phyloP scores from a whole-genome alignment of 2,888 invertebrate genomes.

The Noctua pronuba region DNA sequence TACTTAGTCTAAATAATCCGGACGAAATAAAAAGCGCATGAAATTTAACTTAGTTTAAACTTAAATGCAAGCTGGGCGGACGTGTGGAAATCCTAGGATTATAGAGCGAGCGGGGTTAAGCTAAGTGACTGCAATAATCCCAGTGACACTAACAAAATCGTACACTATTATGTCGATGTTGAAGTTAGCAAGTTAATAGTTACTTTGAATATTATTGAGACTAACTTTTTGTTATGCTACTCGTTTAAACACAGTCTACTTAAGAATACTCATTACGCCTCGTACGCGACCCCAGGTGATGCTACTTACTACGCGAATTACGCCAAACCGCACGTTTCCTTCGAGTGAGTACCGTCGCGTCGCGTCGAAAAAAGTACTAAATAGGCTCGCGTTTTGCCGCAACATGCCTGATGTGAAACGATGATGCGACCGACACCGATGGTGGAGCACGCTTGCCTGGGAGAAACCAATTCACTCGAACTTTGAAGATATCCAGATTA shows the following conservation, averaged over 20 bases:
- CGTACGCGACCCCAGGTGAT: background rate
- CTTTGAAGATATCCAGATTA: no score
- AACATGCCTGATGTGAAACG: background rate
- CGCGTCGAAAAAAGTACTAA: background rate
- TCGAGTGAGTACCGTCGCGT: no score
- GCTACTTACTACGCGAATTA: background rate
- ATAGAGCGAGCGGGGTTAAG: constrained; percentile 45
- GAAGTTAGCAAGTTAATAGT: constrained; percentile 22
- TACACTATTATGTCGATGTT: constrained; percentile 40
- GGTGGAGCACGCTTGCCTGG: background rate
- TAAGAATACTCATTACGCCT: background rate
- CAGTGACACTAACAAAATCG: constrained; percentile 47
- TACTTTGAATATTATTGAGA: constrained; percentile 1
- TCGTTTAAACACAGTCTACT: background rate
- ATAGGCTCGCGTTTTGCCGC: background rate
- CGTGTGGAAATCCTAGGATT: constrained; percentile 66
- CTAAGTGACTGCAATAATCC: constrained; percentile 63
- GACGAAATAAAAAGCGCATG: constrained; percentile 54
- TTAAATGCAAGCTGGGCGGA: constrained; percentile 52
- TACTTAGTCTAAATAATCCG: constrained; percentile 55
- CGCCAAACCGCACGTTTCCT: background rate
- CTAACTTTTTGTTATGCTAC: background rate
- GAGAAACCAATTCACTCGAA: no score
- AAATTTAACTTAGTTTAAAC: constrained; percentile 59
- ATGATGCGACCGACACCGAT: no score